Evolutionary conservation across 1,140 invertebrate species (phyloP), one percentile per base, ranked within the genome.

Genomic region (Hyphantria cunea): DNA sequence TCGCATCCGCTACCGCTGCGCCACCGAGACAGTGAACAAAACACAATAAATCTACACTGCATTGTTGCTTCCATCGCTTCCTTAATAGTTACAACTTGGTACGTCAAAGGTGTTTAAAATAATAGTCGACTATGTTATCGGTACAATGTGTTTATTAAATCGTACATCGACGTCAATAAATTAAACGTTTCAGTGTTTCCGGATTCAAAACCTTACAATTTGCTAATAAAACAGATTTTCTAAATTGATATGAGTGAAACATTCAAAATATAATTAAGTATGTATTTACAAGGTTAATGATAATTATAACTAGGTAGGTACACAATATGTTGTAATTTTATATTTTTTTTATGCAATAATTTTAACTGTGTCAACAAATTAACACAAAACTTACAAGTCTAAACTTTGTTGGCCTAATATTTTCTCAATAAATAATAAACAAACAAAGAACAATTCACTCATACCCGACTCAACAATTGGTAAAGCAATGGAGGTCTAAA

Each of bases 201-300:
- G 65, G 71, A 79, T 81, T 77, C 66, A 73, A 83, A 85, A 79
- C 71, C 80, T 84, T 85, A 85, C 68, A 85, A 78, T 80, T 89
- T 80, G 68, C 83, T 86, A 86, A 78, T 81, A 84, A 84, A 80
- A 79, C 80, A 80, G 71, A 77, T 84, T 80, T 71, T 80, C 82
- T 83, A 85, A 73, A 77, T 84, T 89, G 86, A 89, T 86, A 89
- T 89, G 86, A 89, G 82, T 82, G 74, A 81, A 82, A 89, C 79
- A 78, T 89, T 83, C 63, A 80, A 86, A 89, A 86, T 80, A 86
- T 86, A 81, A 88, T 75, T 80, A 80, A 79, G 55, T 85, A 86
- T 82, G 52, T 84, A 88, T 88, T 82, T 88, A 88, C 85, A 88
- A 70, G 68, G 50, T 76, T 76, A 70, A 66, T 74, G 69, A 69